Base-by-base conservation (phyloP, 2,888 invertebrate genomes). In the Stenodera caucasica region DNA sequence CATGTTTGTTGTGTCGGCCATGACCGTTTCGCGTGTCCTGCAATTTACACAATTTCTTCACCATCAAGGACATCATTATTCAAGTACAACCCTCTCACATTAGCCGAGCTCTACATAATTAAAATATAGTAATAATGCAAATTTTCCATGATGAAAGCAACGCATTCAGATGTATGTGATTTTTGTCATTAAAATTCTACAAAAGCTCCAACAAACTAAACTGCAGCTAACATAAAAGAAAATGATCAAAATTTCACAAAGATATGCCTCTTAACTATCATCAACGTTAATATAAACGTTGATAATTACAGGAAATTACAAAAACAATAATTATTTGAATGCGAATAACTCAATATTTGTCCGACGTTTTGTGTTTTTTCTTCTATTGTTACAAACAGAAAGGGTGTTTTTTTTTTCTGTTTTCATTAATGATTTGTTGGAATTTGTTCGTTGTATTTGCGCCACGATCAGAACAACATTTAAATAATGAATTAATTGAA, bases 1-100 rank as follows among this genome's bases (percentile, higher is more conserved):
- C 64, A 61, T 59, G 61, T 64, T 59, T 64, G 57, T 58, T 61
- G 23, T 49, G 45, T 58, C 61, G 61, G 55, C 64, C 64, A 60
- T 64, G 64, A 64, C 61, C 61, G 55, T 59, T 59, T 61, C 35
- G 61, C 64, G 64, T 64, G 64, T 55, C 49, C 15, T 37, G 15
- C 8, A 37, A 45, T 60, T 60, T 40, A 57, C 57, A 57, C 49
- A 58, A 61, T 29, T 61, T 49, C 26, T 15, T 32, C 53, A 29
- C 37, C 50, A 26, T 9, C 62, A 62, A 62, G 62, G 59, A 21
- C 59, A 30, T 21, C 45, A 45, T 45, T 18, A 21, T 21, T 9
- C 45, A 37, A 37, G 37, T 37, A 37, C 15, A 14, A 37, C 7
- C 37, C n/a, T 37, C 7, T 37, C 15, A 37, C 12, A 21, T 26